Base-by-base conservation (phyloP, 2,888 invertebrate species). In the Chrysopilus asiliformis region DNA sequence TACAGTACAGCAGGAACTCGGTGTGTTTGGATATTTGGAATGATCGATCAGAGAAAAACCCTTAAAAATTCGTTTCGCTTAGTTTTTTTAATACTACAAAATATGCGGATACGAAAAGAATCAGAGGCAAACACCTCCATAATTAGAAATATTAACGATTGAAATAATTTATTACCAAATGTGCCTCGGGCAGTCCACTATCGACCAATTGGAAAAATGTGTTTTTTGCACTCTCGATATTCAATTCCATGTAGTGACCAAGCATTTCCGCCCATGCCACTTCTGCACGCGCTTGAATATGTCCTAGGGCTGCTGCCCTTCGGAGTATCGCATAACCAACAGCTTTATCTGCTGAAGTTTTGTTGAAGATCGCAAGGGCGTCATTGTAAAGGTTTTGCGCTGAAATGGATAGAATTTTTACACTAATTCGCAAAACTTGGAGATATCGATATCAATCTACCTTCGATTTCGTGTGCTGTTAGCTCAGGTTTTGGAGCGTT, bases 211-310 rank as follows among this genome's bases (percentile, higher is more conserved):
- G 73, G 41, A 77, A 71, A 53, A 95, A 93, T 45, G 81, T 77
- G 28, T 70, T 64, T 49, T 71, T 73, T 0, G 93, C 90, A 37
- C 72, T 73, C 7, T 76, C 67, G 40, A 90, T 67, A 57, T 93
- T 79, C 49, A 87, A 76, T 26, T 74, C 70, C 10, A 85, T 66
- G 41, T 74, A 82, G 53, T 72, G 83, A 0, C 95, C 95, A 49
- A 90, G 77, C 5, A 97, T 60, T 49, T 82, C 72, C 0, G 83
- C 84, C 85, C 93, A 91, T 1, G 91, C 93, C 4, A 94, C 61
- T 55, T 82, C 71, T 41, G 89, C 83, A 56, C 78, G 74, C 0
- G 95, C 87, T 32, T 81, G 78, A 1, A 67, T 59, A 57, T 93
- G 87, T 26, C 89, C 89, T 38, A 77, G 67, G 28, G 77, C 75